Evolutionary conservation across 2,888 invertebrate genomes (phyloP), one percentile per base, ranked within the genome.

Genomic region (Xanthorhoe spadicearia): DNA sequence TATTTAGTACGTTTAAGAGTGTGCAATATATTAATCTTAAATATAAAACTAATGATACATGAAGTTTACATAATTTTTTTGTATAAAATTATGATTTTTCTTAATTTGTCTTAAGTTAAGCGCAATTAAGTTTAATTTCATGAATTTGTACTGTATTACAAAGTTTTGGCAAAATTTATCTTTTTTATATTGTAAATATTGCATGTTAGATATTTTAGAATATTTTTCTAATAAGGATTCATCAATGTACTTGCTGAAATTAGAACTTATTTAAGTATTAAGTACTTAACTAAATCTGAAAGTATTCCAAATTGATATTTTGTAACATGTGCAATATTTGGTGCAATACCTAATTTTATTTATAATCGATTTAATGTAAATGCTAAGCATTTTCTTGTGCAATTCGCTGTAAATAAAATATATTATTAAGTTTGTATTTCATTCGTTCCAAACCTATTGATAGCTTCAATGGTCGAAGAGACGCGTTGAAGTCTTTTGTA

Each of bases 321-420:
- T 67, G 62, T 65, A 75, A 72, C 69, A 18, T 79, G 84, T 86
- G 86, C 85, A 87, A 87, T 85, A 72, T 77, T 64, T 43, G 59
- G 75, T 76, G 76, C 74, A 74, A 73, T 76, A n/a, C n/a, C n/a
- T n/a, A 72, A 57, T 66, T 68, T 61, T 49, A 64, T 62, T 65
- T 64, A 17, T 62, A 64, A 43, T 58, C 13, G 9, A 61, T 60
- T 32, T 54, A 48, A 46, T 56, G 51, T 70, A 63, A 67, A 66
- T 61, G 64, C 64, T 53, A 68, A 69, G 69, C 58, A 67, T 68
- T 63, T 56, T 49, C 61, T 67, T 68, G 74, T 76, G 76, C 72
- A 74, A 72, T 74, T 71, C 58, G 59, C 66, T 78, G 77, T 78
- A 79, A 77, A 79, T 79, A 78, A 71, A 73, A 52, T 10, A 58